Conservation (phyloP, 2,113 vertebrate genomes). For the Cheirogaleus medius region DNA sequence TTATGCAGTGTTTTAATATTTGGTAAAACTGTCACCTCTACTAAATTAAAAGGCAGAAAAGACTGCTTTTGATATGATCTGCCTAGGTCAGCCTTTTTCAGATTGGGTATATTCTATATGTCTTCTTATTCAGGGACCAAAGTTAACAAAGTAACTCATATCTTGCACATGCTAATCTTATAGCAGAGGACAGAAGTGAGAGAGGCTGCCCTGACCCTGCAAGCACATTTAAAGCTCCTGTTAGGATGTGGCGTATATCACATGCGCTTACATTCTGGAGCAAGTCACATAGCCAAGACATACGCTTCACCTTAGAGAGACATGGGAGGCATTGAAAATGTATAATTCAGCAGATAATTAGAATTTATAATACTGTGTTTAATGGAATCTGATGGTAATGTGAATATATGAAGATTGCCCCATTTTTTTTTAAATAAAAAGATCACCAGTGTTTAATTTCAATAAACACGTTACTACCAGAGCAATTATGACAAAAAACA, state of each 20-base stretch:
- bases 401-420: neutral
- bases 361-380: neutral
- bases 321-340: neutral
- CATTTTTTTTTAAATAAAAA: slow-evolving; percentile 4
- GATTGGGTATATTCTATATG: neutral
- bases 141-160: neutral
- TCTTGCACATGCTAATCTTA: neutral
- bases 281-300: neutral
- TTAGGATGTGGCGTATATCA: neutral
- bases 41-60: slow-evolving; percentile 36
- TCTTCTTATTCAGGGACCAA: slow-evolving; percentile 5
- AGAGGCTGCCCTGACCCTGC: neutral
- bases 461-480: neutral
- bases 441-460: neutral
- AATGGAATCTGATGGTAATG: neutral
- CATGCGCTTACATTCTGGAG: neutral
- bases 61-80: slow-evolving; percentile 33
- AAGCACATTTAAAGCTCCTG: neutral
- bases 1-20: slow-evolving; percentile 31
- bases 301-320: neutral
- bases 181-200: neutral
- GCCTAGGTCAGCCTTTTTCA: neutral
- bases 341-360: slow-evolving; percentile 45
- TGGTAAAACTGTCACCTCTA: neutral
- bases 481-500: slow-evolving; percentile 14